Percentiles rank a stretch among this genome's conserved stretches.
Evolutionary conservation across 2,113 vertebrate genomes (phyloP).

Genomic region (Dipodomys merriami): DNA sequence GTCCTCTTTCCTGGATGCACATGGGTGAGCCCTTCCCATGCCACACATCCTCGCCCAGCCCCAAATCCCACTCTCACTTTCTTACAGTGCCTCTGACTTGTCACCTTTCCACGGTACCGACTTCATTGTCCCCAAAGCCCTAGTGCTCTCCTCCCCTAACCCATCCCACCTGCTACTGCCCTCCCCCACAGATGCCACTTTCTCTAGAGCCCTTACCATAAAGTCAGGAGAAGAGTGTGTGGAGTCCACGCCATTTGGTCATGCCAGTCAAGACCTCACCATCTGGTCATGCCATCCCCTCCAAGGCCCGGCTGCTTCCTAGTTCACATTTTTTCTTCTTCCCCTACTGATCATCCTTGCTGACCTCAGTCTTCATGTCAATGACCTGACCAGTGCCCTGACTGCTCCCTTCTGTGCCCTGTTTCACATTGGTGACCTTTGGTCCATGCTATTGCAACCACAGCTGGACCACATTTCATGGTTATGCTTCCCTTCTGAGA

Average conservation of each 20-base stretch:
- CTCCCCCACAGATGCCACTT: neutral
- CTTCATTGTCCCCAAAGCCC: neutral
- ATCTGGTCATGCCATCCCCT: neutral
- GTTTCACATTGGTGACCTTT: conserved; percentile 59
- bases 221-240: neutral
- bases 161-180: neutral
- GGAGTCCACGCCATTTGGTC: neutral
- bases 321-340: conserved; percentile 27
- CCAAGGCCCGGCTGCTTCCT: neutral
- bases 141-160: neutral
- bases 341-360: neutral
- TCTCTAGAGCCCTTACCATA: neutral
- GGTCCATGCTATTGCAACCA: neutral
- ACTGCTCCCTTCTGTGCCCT: neutral
- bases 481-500: conserved; percentile 39
- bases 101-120: neutral
- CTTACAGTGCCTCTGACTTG: neutral
- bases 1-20: fast-evolving
- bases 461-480: conserved; percentile 54
- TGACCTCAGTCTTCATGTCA: conserved; percentile 47
- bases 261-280: neutral
- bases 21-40: neutral
- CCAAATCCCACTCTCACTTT: neutral
- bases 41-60: neutral
- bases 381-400: neutral